Base-by-base conservation (phyloP, 2,113 vertebrate genomes). In the Tetrao urogallus region DNA sequence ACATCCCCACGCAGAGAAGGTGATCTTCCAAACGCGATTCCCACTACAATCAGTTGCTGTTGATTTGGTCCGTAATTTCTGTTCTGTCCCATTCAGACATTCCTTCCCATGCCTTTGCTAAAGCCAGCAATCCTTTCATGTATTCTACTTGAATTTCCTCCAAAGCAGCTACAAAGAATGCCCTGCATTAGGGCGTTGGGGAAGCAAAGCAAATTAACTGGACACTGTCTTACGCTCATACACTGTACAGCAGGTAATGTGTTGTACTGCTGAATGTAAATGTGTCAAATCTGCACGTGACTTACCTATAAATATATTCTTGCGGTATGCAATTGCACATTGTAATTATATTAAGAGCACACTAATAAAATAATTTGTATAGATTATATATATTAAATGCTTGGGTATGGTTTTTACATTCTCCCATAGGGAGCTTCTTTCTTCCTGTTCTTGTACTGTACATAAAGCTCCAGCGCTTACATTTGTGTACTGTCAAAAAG, bases 281-380 rank as follows among this genome's bases (percentile, higher is more conserved):
- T 96, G 95, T 96, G 95, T 97, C 96, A 70, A 20, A 95, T 73
- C 96, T 96, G 97, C 98, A 97, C 97, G 93, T 90, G 93, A 95
- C 92, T 87, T 70, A 91, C 86, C 93, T 89, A 97, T 97, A 96
- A 88, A 93, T 97, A 97, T 97, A 95, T 97, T 96, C 97, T 96
- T 97, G 96, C 97, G 75, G 96, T 97, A 97, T 97, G 97, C 97
- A 97, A 96, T 97, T 98, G 98, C 98, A 98, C 97, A 98, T 96
- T 98, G 97, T 98, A 98, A 98, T 97, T 97, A 97, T 96, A 97
- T 96, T 97, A 97, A 98, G 98, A 98, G 98, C 98, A 98, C 98
- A 98, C 96, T 98, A 98, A 98, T 98, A 95, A 98, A 97, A 97
- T 96, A 96, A 97, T 98, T 98, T 98, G 98, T 98, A 98, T 97